Evolutionary conservation across 1,140 invertebrate genomes (phyloP).

Genomic region (Diachasmimorpha longicaudata): DNA sequence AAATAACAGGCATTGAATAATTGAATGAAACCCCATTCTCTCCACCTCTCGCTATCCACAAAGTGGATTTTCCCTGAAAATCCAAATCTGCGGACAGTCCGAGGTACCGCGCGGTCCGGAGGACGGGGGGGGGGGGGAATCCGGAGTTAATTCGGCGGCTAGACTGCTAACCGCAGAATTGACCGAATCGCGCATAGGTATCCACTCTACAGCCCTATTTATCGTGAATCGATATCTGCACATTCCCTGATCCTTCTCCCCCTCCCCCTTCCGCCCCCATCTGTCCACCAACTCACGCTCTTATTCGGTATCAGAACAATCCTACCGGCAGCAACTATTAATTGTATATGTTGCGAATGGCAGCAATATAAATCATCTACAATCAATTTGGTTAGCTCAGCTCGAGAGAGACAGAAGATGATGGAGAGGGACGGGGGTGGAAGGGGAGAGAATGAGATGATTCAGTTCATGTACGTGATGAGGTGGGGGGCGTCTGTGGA

Average conservation of each 20-base stretch:
- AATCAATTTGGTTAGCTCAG: slow-evolving; percentile 49
- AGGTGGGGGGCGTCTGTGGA: too few species aligned
- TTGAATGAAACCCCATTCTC: not conserved
- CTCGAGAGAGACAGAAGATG: slow-evolving; percentile 32
- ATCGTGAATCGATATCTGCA: slow-evolving; percentile 51
- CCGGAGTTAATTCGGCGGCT: slow-evolving; percentile 49
- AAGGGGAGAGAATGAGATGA: not conserved
- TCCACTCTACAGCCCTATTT: slow-evolving; percentile 42
- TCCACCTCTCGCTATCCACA: not conserved
- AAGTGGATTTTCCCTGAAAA: not conserved
- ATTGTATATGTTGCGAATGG: slow-evolving; percentile 56
- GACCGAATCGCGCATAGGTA: slow-evolving; percentile 28
- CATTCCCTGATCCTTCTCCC: not conserved
- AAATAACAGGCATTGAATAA: not conserved
- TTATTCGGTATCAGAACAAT: slow-evolving; percentile 41
- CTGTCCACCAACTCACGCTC: not conserved
- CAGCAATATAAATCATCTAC: slow-evolving; percentile 53
- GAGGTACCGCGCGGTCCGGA: not conserved
- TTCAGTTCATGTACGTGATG: not conserved
- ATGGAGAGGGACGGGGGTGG: slow-evolving; percentile 27
- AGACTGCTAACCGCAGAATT: slow-evolving; percentile 38
- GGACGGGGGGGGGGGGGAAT: slow-evolving; percentile 26
- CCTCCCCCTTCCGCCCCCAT: slow-evolving; percentile 27
- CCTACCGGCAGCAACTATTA: slow-evolving; percentile 47
- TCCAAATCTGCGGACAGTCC: not conserved